Evolutionary conservation across 2,797 vertebrate genomes (phyloP).

Genomic region (Gallinago solitaria): DNA sequence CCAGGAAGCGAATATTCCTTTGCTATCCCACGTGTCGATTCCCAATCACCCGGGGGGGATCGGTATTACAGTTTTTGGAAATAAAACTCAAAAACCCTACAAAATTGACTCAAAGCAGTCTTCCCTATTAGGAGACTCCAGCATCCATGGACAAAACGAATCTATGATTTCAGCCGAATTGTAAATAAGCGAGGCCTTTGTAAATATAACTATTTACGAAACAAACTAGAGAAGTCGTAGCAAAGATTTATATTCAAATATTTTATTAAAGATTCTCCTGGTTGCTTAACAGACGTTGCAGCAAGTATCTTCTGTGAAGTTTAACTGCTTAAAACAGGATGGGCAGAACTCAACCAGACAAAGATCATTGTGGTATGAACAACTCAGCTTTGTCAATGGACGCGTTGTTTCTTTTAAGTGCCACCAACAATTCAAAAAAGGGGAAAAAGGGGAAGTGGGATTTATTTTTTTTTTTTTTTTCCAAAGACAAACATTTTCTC

Average conservation of each 20-base stretch:
- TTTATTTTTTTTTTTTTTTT: neutral
- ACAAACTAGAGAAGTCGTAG: conserved; percentile 39
- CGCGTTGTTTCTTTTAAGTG: neutral
- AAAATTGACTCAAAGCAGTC: conserved; percentile 90
- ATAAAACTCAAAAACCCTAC: conserved; percentile 87
- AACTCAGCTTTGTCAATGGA: neutral
- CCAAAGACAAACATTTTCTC: neutral
- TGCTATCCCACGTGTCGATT: conserved; percentile 91
- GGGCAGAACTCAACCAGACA: conserved; percentile 50
- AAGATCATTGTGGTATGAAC: neutral
- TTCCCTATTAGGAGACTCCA: conserved; percentile 86
- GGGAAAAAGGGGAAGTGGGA: neutral
- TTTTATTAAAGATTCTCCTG: conserved; percentile 79
- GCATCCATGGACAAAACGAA: conserved; percentile 89
- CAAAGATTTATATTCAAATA: conserved; percentile 74
- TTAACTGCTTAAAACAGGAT: conserved; percentile 63
- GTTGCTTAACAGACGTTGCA: conserved; percentile 70
- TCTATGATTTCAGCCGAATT: conserved; percentile 92
- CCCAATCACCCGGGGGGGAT: conserved; percentile 84
- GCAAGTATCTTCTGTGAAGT: conserved; percentile 83
- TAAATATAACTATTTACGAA: conserved; percentile 66
- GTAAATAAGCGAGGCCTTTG: conserved; percentile 75
- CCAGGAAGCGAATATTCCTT: conserved; percentile 95
- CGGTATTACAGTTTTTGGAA: conserved; percentile 85
- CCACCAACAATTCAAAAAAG: neutral